Percentiles rank a stretch among this genome's conserved stretches.
phyloP scores from a whole-genome alignment of 2,888 invertebrate species.

The Lepidochrysops patricia region DNA sequence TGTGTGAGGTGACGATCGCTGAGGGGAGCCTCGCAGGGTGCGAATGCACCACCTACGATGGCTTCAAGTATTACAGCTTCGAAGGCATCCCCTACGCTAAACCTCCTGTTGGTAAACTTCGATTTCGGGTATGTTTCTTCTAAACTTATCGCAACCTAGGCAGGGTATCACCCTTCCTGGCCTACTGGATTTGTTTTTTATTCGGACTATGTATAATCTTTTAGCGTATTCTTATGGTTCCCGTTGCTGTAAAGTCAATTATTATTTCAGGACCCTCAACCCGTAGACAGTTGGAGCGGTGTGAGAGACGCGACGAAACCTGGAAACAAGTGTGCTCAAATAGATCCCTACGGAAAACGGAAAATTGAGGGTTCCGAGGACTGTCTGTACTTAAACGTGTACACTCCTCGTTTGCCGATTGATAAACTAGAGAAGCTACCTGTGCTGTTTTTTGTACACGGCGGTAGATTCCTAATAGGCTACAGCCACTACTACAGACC shows the following conservation, averaged over 20 bases:
- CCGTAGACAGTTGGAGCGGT: conserved; percentile 44
- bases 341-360: conserved; percentile 50
- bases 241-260: neutral
- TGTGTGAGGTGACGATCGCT: conserved; percentile 35
- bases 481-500: conserved; percentile 64
- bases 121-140: conserved; percentile 56
- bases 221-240: conserved; percentile 7
- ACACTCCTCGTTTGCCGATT: conserved; percentile 71
- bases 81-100: conserved; percentile 63
- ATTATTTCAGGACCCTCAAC: conserved; percentile 47
- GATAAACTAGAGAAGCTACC: conserved; percentile 50
- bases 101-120: conserved; percentile 50
- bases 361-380: conserved; percentile 75
- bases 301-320: conserved; percentile 52
- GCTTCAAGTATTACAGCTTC: conserved; percentile 53
- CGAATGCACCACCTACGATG: conserved; percentile 36
- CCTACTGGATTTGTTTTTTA: no score
- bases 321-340: conserved; percentile 55
- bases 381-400: conserved; percentile 80
- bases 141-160: no score
- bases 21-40: conserved; percentile 48
- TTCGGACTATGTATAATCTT: no score
- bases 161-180: no score
- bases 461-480: conserved; percentile 71
- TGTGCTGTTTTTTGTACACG: conserved; percentile 74